A percentile compares a stretch with the other conserved stretches of the same genome.
Conservation (phyloP, 1,140 invertebrate genomes). For the Drosophila kepulauana region DNA sequence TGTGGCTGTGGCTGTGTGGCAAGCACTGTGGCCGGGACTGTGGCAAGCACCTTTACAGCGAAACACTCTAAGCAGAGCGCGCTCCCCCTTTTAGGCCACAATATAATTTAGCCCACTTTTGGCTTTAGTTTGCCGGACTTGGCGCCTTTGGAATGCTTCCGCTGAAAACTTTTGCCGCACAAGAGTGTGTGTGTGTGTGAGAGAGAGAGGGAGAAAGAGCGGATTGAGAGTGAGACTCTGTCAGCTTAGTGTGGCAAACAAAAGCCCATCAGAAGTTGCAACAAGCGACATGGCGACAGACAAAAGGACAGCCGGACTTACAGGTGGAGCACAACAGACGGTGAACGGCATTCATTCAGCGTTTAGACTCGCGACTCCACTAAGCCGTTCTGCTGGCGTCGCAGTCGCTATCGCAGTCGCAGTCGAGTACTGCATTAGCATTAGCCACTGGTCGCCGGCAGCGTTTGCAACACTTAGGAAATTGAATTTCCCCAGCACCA, state of each 20-base stretch:
- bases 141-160: conserved; percentile 41
- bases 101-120: conserved; percentile 11
- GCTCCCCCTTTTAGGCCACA: not conserved
- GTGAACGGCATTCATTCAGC: conserved; percentile 20
- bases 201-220: not conserved
- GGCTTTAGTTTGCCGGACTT: conserved; percentile 37
- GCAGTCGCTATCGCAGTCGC: not conserved
- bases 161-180: conserved; percentile 32
- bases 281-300: conserved; percentile 44
- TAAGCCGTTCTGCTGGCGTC: not conserved
- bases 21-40: not conserved
- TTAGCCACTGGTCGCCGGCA: conserved; percentile 30
- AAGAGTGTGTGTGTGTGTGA: not conserved
- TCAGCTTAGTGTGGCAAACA: conserved; percentile 52
- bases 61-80: not conserved
- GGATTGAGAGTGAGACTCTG: conserved; percentile 1
- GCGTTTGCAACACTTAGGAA: conserved; percentile 48
- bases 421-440: conserved; percentile 29
- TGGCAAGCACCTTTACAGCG: conserved; percentile 6
- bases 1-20: not conserved
- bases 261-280: conserved; percentile 53
- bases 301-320: conserved; percentile 7
- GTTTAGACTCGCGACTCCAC: conserved; percentile 6
- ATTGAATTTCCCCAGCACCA: conserved; percentile 46
- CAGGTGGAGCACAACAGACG: conserved; percentile 17